Base-by-base conservation (phyloP, 2,888 invertebrate species). In the Asteroscopus sphinx region DNA sequence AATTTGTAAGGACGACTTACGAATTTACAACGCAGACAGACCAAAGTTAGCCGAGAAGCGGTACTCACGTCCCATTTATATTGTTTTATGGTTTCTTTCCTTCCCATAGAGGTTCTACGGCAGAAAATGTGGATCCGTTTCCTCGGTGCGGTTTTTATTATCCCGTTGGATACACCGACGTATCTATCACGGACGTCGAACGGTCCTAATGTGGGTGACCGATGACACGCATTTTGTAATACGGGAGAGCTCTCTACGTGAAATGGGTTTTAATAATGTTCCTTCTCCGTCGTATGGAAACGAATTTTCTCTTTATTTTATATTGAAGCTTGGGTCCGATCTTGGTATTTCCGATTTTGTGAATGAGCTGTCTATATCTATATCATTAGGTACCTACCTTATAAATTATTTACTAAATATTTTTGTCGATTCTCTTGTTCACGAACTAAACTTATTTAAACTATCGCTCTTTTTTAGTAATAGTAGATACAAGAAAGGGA, bases 21-120 rank as follows among this genome's bases (percentile, higher is more conserved):
- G 81, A 85, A 84, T 85, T 83, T 81, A 85, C 76, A 78, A 79
- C 73, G 68, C 70, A 77, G 72, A 61, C 73, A 67, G 71, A 73
- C 72, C 67, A 77, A 85, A 87, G 82, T 86, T 85, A 83, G 83
- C 76, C 76, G 76, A 77, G 72, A 75, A 82, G 78, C 79, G 76
- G 78, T 77, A 80, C 71, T 79, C 86, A 89, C 87, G 90, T 90
- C 86, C 87, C 90, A 90, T 91, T 90, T 89, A 89, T 90, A 90
- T 88, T 89, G 90, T 90, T 91, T 90, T 91, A 91, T 90, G 89
- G 89, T 86, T 85, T 82, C 87, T 88, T 88, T 89, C 86, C 85
- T 85, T 82, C 79, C 85, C 83, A 79, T 81, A 75, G 79, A 79
- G 82, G 81, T 79, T 85, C 73, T 74, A 81, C 76, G 79, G 76